Percentiles rank a stretch among this genome's conserved stretches.
Conservation (phyloP, 2,888 invertebrate species). For the Caenorhabditis auriculariae region DNA sequence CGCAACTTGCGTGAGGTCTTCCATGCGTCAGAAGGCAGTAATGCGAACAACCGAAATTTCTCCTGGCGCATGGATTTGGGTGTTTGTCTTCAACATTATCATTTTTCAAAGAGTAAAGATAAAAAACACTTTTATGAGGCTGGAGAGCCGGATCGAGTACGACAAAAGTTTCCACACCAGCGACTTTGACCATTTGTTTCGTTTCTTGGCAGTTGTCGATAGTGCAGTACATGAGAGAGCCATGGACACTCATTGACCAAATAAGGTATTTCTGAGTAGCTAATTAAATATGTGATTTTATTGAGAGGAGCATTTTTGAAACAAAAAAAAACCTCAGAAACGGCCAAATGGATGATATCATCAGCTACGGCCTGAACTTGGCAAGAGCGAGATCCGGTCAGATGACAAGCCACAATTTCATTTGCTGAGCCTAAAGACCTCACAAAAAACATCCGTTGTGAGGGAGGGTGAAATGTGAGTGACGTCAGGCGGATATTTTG, state of each 20-base stretch:
- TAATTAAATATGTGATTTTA: too few species aligned
- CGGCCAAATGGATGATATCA: not conserved
- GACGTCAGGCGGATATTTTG: not conserved
- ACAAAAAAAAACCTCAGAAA: too few species aligned
- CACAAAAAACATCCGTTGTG: not conserved
- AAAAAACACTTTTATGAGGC: not conserved
- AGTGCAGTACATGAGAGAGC: not conserved
- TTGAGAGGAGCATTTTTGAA: too few species aligned
- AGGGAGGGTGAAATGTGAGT: not conserved
- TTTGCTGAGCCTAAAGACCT: not conserved
- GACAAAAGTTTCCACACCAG: not conserved
- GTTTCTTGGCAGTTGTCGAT: not conserved
- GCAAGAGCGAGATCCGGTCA: not conserved
- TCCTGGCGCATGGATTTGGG: too few species aligned
- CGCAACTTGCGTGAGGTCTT: not conserved
- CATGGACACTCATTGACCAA: too few species aligned
- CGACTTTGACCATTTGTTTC: not conserved
- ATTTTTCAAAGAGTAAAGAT: not conserved
- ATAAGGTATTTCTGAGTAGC: too few species aligned
- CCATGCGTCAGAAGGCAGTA: not conserved
- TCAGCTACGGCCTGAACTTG: not conserved
- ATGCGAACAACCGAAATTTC: conserved; percentile 1
- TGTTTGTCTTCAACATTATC: too few species aligned
- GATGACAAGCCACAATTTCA: not conserved
- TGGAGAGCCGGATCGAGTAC: not conserved